phyloP scores from a whole-genome alignment of 2,797 vertebrate genomes.

The Xiphorhynchus erythropygius region DNA sequence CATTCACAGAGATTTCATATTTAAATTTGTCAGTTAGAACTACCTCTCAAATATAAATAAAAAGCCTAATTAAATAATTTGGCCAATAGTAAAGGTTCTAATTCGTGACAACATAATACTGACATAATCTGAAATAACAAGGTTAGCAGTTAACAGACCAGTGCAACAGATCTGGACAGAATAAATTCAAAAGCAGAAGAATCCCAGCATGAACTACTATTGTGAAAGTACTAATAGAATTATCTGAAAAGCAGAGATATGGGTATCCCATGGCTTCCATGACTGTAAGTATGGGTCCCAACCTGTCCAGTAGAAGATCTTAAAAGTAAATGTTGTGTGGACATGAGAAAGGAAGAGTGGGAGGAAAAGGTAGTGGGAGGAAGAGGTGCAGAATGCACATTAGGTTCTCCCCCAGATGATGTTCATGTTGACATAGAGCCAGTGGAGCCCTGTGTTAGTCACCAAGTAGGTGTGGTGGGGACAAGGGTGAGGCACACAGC shows the following conservation, averaged over 20 bases:
- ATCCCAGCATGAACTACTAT: background rate
- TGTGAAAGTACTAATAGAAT: background rate
- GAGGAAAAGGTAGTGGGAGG: background rate
- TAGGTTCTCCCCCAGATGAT: background rate
- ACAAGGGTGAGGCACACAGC: background rate
- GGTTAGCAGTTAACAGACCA: background rate
- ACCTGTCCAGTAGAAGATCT: background rate
- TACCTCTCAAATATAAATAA: background rate
- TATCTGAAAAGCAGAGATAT: background rate
- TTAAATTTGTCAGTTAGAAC: background rate
- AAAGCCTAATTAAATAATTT: background rate
- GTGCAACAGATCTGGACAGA: background rate
- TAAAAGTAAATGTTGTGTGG: background rate
- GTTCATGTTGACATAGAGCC: background rate
- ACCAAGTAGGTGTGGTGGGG: background rate
- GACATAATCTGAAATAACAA: background rate
- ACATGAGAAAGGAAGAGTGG: background rate
- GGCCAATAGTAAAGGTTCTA: background rate
- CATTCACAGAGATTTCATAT: background rate
- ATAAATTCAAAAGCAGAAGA: background rate
- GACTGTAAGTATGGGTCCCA: background rate
- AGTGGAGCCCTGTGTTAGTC: background rate
- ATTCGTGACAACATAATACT: background rate
- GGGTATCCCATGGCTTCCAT: background rate
- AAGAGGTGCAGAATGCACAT: background rate